Conservation (phyloP, 2,113 vertebrate genomes). For the Heliornis fulica region DNA sequence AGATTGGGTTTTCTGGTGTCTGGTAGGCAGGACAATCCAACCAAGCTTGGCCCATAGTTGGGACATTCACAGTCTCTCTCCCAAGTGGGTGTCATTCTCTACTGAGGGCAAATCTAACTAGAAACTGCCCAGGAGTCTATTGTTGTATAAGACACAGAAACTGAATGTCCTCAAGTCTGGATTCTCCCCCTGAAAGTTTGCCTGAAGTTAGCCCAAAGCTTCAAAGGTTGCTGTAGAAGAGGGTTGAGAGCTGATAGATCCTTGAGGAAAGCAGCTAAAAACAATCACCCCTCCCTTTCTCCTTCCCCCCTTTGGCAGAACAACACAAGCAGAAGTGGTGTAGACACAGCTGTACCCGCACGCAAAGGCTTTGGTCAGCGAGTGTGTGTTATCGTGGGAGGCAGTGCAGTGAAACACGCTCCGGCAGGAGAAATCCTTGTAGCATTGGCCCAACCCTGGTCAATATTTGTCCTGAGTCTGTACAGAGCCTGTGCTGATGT, state of each 20-base stretch:
- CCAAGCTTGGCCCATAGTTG: neutral
- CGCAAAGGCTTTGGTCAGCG: slow-evolving; percentile 24
- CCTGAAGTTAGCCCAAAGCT: neutral
- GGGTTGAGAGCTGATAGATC: neutral
- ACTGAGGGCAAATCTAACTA: neutral
- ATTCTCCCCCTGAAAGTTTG: neutral
- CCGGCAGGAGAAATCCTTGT: neutral
- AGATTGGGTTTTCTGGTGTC: neutral
- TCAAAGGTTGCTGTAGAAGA: neutral
- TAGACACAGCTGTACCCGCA: slow-evolving; percentile 60
- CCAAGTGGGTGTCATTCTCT: neutral
- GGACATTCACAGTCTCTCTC: neutral
- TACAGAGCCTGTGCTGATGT: neutral
- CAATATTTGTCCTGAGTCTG: neutral
- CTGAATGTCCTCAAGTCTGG: neutral
- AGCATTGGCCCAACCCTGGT: neutral
- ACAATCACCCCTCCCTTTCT: slow-evolving; percentile 1
- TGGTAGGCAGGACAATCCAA: neutral
- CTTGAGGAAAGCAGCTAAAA: neutral
- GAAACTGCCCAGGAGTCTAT: neutral
- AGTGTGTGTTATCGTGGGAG: neutral
- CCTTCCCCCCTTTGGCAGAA: slow-evolving; percentile 1
- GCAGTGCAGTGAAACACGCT: neutral
- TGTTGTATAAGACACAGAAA: neutral
- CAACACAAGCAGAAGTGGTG: slow-evolving; percentile 27